Base-by-base conservation (phyloP, 2,888 invertebrate genomes). In the Leuctra nigra region DNA sequence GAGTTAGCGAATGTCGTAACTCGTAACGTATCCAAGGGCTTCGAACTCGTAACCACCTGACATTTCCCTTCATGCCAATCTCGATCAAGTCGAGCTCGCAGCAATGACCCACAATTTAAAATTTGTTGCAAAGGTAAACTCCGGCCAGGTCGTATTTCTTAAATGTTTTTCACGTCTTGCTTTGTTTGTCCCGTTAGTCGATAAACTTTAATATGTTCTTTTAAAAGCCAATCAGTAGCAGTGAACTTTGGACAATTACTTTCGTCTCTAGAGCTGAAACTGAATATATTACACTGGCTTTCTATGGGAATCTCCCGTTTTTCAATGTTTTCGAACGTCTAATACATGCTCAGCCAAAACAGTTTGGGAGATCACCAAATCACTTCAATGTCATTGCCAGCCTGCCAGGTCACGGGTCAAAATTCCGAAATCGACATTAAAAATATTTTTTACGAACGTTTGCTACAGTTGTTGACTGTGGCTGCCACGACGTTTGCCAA, bases 71-170 rank as follows among this genome's bases (percentile, higher is more conserved):
- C 6, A 11, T 7, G 29, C 29, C 11, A 29, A 29, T 29, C 29
- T 29, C 7, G 6, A 29, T 29, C 11, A 7, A 7, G 29, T n/a
- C n/a, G n/a, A n/a, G 7, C 29, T 29, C 18, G 20, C 44, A 23
- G 44, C 44, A 44, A 23, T 44, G 44, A 44, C 44, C 44, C 44
- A 44, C 44, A 44, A 44, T 44, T 44, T 20, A 44, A 44, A 20
- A 22, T 13, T 2, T 23, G 20, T 44, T n/a, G n/a, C 44, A 44
- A 44, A 4, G 44, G 44, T n/a, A n/a, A n/a, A n/a, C n/a, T n/a
- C n/a, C n/a, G n/a, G n/a, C n/a, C n/a, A n/a, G n/a, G n/a, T n/a
- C 11, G 13, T 13, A 4, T 4, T 23, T 23, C 9, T 23, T 44
- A 44, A 4, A 22, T 44, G n/a, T 23, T 22, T 23, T n/a, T 6